phyloP scores from a whole-genome alignment of 2,113 vertebrate genomes.

The Planiliza haematocheilus region DNA sequence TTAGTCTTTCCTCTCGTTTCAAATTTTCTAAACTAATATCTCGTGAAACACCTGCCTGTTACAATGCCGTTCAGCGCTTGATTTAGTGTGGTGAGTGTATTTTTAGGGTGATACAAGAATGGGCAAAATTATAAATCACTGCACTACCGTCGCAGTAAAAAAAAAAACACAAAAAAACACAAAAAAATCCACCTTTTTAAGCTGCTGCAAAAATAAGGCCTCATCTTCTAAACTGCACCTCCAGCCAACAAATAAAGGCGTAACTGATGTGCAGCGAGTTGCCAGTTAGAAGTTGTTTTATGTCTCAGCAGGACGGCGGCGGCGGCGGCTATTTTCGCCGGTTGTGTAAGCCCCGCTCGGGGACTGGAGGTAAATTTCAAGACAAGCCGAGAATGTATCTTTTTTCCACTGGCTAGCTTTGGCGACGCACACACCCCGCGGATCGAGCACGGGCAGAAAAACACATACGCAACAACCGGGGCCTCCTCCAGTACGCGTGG shows the following conservation, averaged over 20 bases:
- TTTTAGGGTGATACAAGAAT: constrained; percentile 28
- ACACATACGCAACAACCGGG: constrained; percentile 29
- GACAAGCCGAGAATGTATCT: constrained; percentile 67
- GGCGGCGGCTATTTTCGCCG: constrained; percentile 58
- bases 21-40: constrained; percentile 28
- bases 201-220: constrained; percentile 44
- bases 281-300: constrained; percentile 72
- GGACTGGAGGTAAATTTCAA: constrained; percentile 63
- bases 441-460: constrained; percentile 21
- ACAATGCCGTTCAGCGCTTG: constrained; percentile 7
- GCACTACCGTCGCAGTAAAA: constrained; percentile 24
- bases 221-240: constrained; percentile 13
- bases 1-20: constrained; percentile 11
- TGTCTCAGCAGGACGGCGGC: constrained; percentile 60
- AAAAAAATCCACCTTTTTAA: constrained; percentile 10
- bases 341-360: constrained; percentile 60
- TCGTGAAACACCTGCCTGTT: not conserved
- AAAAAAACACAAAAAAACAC: too few species aligned
- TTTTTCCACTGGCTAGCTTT: constrained; percentile 60
- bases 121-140: constrained; percentile 27
- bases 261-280: constrained; percentile 72
- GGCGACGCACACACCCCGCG: constrained; percentile 34
- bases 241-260: constrained; percentile 74
- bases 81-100: constrained; percentile 34
- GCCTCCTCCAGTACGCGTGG: constrained; percentile 49